Base-by-base conservation (phyloP, 2,113 vertebrate genomes). In the Podocnemis expansa region DNA sequence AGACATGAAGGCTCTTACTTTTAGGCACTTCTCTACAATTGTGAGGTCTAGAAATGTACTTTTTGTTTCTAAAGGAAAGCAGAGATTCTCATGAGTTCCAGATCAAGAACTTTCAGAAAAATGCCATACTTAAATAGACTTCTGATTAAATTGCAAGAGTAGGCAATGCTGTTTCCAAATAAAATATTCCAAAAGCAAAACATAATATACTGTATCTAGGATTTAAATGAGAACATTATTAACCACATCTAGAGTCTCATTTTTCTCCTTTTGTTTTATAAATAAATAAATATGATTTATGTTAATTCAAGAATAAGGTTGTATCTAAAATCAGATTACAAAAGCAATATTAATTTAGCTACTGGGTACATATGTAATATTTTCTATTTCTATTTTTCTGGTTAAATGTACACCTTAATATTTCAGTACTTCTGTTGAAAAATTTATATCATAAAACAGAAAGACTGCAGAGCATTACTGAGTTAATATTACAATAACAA, bases 161-260 rank as follows among this genome's bases (percentile, higher is more conserved):
- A 5, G 51, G 7, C n/a, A 83, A 52, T 14, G 25, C 34, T 34
- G 31, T 38, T 54, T 8, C 14, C n/a, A n/a, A 21, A 2, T 80
- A 13, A 8, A 73, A 31, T 5, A 34, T 16, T n/a, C 93, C 43
- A 84, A 54, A 11, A 80, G 56, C 56, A 58, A 58, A 29, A 58
- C 27, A 31, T 10, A 52, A 52, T 60, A 60, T 60, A 31, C 12
- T 29, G 27, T 60, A 60, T 27, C 19, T 1, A 0, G 19, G 8
- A 1, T 1, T 21, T 3, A 2, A 52, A 19, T 17, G 10, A 51
- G 4, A 84, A 13, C 10, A 22, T 1, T 0, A 45, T 31, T 63
- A 22, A 70, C 47, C 2, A 0, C 1, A 3, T 90, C 34, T 9
- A 4, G 34, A 38, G 43, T 4, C 3, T 47, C 88, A 85, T 63